Base-by-base conservation (phyloP, 2,113 vertebrate species). In the Gallinago media region DNA sequence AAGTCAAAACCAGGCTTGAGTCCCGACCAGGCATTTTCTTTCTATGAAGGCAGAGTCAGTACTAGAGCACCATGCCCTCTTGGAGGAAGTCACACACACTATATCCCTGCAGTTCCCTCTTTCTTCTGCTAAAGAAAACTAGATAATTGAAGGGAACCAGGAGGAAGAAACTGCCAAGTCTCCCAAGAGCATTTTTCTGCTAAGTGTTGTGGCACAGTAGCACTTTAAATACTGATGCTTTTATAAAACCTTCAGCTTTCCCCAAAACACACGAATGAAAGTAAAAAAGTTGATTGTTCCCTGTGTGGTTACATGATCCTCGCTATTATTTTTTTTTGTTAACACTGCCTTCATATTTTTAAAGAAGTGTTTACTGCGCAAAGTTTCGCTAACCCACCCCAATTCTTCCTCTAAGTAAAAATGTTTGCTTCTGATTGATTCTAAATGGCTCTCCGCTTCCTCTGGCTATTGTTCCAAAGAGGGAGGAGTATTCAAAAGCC, bases 391-490 rank as follows among this genome's bases (percentile, higher is more conserved):
- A 62, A 46, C 27, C 76, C 88, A 72, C 68, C 56, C 44, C 83
- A 96, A 94, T 90, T 95, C 92, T 94, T 96, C 92, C 91, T 94
- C 76, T 89, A 67, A 85, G 80, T 86, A 96, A 93, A 97, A 92
- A 32, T 40, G 31, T 82, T 82, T 82, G 78, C 56, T 85, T 91
- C 76, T 85, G 85, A 82, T 87, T 77, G 76, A 95, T 89, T 96
- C 70, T 94, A 94, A 96, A 96, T 91, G 90, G 95, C 54, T 47
- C 73, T 94, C 62, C 7, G 29, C 81, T 97, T 98, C 94, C 96
- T 95, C 72, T 16, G 85, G 63, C 58, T 81, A 96, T 47, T 92
- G 94, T 96, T 96, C 88, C 92, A 67, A 77, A 94, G 89, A 98
- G 82, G 78, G 84, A 83, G 85, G 94, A 80, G 76, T 93, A 96